Evolutionary conservation across 2,888 invertebrate genomes (phyloP), one percentile per base, ranked within the genome.

Genomic region (Lydus trimaculatus): DNA sequence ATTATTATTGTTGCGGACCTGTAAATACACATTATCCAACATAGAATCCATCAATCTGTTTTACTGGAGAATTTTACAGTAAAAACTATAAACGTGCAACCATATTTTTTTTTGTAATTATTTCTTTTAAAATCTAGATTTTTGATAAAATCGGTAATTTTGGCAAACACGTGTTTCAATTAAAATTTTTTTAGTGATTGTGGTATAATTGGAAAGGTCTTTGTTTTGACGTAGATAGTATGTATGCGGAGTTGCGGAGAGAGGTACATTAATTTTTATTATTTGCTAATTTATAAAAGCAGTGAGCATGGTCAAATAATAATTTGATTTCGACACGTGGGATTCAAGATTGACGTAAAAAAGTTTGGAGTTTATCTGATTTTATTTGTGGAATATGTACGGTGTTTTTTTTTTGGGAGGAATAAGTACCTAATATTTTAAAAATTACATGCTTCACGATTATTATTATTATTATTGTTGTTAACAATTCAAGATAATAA

Each of bases 241-340:
- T n/a, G n/a, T n/a, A n/a, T n/a, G n/a, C n/a, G n/a, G n/a, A n/a
- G n/a, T n/a, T n/a, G n/a, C n/a, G n/a, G n/a, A n/a, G n/a, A n/a
- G n/a, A n/a, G n/a, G n/a, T n/a, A 43, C 5, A 43, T 43, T 17
- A 7, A 43, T 17, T 7, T 43, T 43, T 1, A 43, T 43, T 6
- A 43, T 43, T 43, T 43, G 43, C 17, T 43, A 43, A 43, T 13
- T 43, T 43, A 43, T 43, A 43, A 20, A 48, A 20, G 20, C 48
- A 48, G 2, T 11, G 48, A 48, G 20, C 48, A 48, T 9, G 48
- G 48, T 48, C 11, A 2, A 48, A 20, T 20, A 20, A n/a, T 48
- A 48, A 48, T 48, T 48, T 48, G 20, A 48, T 48, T 48, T 20
- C 17, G 48, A 48, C 48, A 48, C 48, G 48, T 48, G 48, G 20